phyloP scores from a whole-genome alignment of 2,113 vertebrate species.

The Lasiurus cinereus region DNA sequence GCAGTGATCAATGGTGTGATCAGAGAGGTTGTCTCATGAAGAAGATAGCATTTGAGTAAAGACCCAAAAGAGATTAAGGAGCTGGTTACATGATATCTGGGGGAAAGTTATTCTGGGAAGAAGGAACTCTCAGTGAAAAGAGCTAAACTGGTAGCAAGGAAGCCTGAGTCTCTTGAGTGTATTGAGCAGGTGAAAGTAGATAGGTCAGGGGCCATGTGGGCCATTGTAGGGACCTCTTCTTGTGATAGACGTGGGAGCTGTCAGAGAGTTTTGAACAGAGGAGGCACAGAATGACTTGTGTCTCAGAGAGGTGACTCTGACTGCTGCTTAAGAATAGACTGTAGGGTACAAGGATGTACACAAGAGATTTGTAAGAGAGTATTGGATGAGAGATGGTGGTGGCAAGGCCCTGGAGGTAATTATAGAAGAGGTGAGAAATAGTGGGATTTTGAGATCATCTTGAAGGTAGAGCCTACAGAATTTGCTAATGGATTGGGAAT shows the following conservation, averaged over 20 bases:
- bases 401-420: not conserved
- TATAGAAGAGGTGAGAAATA: not conserved
- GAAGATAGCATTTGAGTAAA: not conserved
- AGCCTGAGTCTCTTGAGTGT: not conserved
- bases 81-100: not conserved
- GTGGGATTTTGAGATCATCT: not conserved
- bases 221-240: not conserved
- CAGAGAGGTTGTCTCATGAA: not conserved
- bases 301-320: not conserved
- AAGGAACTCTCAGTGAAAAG: not conserved
- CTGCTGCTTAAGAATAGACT: not conserved
- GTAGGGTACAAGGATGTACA: not conserved
- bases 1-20: rapidly evolving
- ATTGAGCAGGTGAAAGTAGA: no score
- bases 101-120: not conserved
- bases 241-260: rapidly evolving
- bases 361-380: not conserved
- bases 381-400: not conserved
- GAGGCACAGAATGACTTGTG: not conserved
- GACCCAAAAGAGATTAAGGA: not conserved
- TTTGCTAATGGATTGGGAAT: not conserved
- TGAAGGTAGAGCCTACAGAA: not conserved
- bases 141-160: not conserved
- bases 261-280: not conserved
- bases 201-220: not conserved